Base-by-base conservation (phyloP, 1,140 invertebrate genomes). In the Dendrolimus punctatus region DNA sequence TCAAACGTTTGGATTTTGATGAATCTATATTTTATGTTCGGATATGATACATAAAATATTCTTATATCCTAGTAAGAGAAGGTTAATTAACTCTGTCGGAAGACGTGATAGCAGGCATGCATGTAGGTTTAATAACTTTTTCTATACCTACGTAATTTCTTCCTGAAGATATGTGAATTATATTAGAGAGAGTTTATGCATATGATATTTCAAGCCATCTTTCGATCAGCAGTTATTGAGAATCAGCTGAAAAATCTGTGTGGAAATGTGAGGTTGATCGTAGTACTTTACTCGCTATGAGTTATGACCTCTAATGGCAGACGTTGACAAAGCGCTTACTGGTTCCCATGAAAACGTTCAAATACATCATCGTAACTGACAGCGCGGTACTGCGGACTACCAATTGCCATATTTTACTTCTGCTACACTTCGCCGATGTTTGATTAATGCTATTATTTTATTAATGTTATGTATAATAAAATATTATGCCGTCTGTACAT, bases 371-470 rank as follows among this genome's bases (percentile, higher is more conserved):
- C 67, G 60, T 58, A 56, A 51, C 57, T 75, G 79, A 82, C 82
- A 81, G 73, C 68, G 61, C 64, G 65, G 61, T 78, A 75, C 75
- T 75, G 71, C 64, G 66, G 70, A 77, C 68, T 79, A 79, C 66
- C 73, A 78, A 80, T 76, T 76, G 79, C 78, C 71, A 82, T 83
- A 85, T 83, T 83, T 83, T 83, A 85, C 83, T 85, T 82, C 70
- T 75, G 70, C 68, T 69, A 74, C 73, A 64, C 68, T 79, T 75
- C 68, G 57, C 66, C 75, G 62, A 76, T 81, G 74, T 60, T 74
- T 85, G 77, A 81, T 81, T 78, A 82, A 83, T 85, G 76, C 66
- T 69, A 64, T 40, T 49, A 49, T 63, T 71, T 68, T 51, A 51
- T 44, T 23, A 23, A 23, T 23, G 23, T 23, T 23, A 23, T 23